A percentile compares a stretch with the other conserved stretches of the same genome.
Conservation (phyloP, 2,888 invertebrate species). For the Lasioglossum villosulum region DNA sequence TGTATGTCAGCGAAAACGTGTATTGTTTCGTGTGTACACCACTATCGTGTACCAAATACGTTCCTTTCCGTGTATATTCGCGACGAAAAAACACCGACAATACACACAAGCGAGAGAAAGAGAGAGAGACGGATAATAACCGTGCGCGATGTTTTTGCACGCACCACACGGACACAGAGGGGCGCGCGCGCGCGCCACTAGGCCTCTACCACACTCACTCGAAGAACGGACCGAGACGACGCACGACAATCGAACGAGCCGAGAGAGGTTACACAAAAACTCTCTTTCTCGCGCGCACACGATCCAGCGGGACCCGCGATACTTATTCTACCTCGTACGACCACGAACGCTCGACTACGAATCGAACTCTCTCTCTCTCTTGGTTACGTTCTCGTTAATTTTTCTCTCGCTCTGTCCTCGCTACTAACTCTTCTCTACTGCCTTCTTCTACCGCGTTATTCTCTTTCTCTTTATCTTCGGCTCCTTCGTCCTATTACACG, state of each 20-base stretch:
- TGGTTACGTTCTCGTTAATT: constrained; percentile 18
- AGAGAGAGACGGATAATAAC: neutral
- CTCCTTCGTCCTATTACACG: constrained; percentile 44
- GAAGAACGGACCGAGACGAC: constrained; percentile 55
- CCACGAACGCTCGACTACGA: constrained; percentile 33
- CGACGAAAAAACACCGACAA: constrained; percentile 19
- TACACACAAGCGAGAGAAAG: constrained; percentile 21
- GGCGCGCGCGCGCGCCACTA: constrained; percentile 62
- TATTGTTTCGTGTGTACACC: neutral
- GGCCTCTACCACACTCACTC: constrained; percentile 50
- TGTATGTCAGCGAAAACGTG: neutral
- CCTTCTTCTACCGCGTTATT: constrained; percentile 32
- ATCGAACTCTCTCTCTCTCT: constrained; percentile 1
- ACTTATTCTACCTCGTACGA: constrained; percentile 1
- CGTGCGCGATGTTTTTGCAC: constrained; percentile 15
- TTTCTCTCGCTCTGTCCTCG: constrained; percentile 14
- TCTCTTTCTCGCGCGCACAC: constrained; percentile 41
- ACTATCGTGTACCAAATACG: neutral
- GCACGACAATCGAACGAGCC: constrained; percentile 62
- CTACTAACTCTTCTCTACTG: constrained; percentile 40
- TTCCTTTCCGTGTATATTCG: neutral
- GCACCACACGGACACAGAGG: constrained; percentile 4
- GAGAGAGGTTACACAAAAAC: constrained; percentile 49
- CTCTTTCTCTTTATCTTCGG: constrained; percentile 19
- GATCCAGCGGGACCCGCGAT: constrained; percentile 52